Evolutionary conservation across 2,888 invertebrate genomes (phyloP).

Genomic region (Pseudanteris insignis): DNA sequence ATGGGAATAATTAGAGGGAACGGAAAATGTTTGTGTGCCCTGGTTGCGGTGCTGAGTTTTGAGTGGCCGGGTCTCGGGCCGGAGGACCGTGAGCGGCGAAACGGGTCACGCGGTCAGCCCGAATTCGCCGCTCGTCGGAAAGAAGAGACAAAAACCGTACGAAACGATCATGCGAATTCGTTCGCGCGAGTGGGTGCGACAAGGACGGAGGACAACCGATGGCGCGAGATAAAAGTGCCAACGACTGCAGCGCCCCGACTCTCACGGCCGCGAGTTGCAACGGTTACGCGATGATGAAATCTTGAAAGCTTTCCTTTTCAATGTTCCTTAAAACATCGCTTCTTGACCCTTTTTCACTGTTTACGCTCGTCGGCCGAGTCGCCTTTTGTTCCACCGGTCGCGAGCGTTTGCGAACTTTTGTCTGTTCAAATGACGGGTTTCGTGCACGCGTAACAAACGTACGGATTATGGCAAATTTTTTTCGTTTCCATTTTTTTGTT

Average conservation of each 20-base stretch:
- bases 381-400: too few relatives aligned
- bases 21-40: conserved; percentile 19
- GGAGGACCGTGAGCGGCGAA: conserved; percentile 28
- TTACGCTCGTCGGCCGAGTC: conserved; percentile 5
- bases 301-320: conserved; percentile 9
- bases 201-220: conserved; percentile 22
- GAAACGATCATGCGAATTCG: too few relatives aligned
- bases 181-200: conserved; percentile 7
- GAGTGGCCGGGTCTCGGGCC: conserved; percentile 6
- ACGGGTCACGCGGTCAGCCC: conserved; percentile 50
- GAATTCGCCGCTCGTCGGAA: conserved; percentile 43
- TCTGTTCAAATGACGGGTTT: too few relatives aligned
- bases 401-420: too few relatives aligned
- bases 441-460: too few relatives aligned
- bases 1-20: conserved; percentile 17
- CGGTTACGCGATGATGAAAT: conserved; percentile 14
- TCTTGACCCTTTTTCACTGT: too few relatives aligned
- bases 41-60: conserved; percentile 4
- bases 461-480: too few relatives aligned
- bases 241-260: conserved; percentile 14
- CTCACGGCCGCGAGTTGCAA: conserved; percentile 16
- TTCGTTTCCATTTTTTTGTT: too few relatives aligned
- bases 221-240: conserved; percentile 18
- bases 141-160: conserved; percentile 15
- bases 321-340: neutral